Percentiles rank a stretch among this genome's conserved stretches.
Conservation (phyloP, 2,888 invertebrate genomes). For the Ophion costatus region DNA sequence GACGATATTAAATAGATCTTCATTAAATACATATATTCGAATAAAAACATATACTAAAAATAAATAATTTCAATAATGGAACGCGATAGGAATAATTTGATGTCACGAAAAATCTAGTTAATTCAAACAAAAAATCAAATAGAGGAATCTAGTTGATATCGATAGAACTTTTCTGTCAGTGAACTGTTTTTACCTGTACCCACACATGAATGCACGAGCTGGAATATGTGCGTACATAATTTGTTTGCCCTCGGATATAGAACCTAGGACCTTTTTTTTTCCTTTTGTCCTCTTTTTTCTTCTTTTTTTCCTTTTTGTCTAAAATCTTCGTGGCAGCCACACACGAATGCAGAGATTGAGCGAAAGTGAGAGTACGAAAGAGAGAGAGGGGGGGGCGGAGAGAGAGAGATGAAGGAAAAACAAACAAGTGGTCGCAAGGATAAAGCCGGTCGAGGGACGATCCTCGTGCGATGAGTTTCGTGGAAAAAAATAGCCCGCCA, state of each 20-base stretch:
- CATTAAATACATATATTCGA: too few species aligned
- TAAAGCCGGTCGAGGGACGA: conserved; percentile 72
- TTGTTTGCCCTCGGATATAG: conserved; percentile 1
- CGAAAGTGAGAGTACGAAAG: conserved; percentile 13
- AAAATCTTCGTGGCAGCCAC: conserved; percentile 40
- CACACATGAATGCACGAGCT: not conserved
- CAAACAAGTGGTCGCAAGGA: conserved; percentile 71
- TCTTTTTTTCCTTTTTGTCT: conserved; percentile 20
- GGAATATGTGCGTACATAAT: not conserved
- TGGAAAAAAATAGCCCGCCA: conserved; percentile 72
- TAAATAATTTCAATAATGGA: too few species aligned
- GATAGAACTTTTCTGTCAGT: too few species aligned
- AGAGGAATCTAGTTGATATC: too few species aligned
- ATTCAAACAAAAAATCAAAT: too few species aligned
- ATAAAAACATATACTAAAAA: too few species aligned
- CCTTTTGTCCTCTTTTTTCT: not conserved
- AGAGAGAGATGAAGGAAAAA: conserved; percentile 69
- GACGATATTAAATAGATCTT: too few species aligned
- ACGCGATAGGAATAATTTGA: too few species aligned
- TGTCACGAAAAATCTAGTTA: too few species aligned
- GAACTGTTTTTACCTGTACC: too few species aligned
- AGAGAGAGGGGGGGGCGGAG: conserved; percentile 32
- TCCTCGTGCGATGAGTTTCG: conserved; percentile 74
- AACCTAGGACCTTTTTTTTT: not conserved
- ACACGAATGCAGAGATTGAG: conserved; percentile 38